Conservation (phyloP, 1,140 invertebrate genomes). For the Phymastichus coffea region DNA sequence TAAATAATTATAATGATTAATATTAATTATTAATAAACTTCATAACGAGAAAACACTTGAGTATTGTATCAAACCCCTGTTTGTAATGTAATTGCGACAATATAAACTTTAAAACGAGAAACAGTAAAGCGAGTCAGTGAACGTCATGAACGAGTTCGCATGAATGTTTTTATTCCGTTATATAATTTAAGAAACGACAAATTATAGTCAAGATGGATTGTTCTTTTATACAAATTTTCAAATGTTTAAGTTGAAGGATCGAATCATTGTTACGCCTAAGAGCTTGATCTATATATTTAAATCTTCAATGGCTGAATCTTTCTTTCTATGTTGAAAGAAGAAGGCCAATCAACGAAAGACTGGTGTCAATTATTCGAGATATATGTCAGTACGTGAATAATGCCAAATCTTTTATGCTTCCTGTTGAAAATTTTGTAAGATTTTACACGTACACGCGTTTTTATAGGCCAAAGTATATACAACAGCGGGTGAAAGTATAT, state of each 20-base stretch:
- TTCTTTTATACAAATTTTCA: conserved; percentile 40
- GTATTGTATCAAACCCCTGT: conserved; percentile 29
- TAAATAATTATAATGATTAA: conserved; percentile 3
- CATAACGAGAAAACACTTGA: no score
- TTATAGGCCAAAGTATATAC: conserved; percentile 4
- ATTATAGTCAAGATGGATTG: conserved; percentile 42
- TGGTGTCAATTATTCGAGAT: not conserved
- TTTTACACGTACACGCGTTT: conserved; percentile 3
- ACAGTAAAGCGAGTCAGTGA: conserved; percentile 22
- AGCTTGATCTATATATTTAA: no score
- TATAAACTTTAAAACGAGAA: conserved; percentile 25
- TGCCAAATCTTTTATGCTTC: conserved; percentile 17
- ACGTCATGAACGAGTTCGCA: conserved; percentile 22
- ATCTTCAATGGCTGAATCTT: no score
- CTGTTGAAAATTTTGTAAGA: conserved; percentile 11
- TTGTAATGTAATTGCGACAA: conserved; percentile 26
- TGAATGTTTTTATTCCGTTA: conserved; percentile 41
- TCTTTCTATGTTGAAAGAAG: no score
- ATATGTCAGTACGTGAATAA: not conserved
- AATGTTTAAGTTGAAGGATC: conserved; percentile 42
- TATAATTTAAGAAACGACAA: conserved; percentile 33
- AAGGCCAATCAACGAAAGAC: not conserved
- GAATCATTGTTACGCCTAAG: conserved; percentile 38
- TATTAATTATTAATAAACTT: conserved; percentile 15
- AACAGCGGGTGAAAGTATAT: not conserved